These are phyloP conservation scores for Forbesichthys papilliferus DNA, from an alignment of 2,113 vertebrate species.

Conservation along the genomic window DNA sequence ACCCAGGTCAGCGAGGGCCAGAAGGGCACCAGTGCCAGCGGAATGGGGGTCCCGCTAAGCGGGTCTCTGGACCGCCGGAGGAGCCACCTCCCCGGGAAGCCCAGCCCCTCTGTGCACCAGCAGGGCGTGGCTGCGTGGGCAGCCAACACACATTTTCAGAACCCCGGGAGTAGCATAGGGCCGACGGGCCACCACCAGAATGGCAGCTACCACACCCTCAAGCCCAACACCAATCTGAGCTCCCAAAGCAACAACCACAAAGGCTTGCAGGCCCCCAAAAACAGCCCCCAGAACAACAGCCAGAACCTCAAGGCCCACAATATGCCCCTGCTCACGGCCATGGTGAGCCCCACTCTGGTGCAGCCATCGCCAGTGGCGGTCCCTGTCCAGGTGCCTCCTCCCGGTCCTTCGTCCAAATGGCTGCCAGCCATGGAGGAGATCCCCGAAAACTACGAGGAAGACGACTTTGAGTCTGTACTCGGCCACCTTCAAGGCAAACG, in stretches of 20 bases:
- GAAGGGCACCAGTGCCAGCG: constrained; percentile 68
- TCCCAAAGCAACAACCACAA: constrained; percentile 70
- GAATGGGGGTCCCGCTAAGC: constrained; percentile 60
- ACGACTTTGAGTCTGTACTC: constrained; percentile 94
- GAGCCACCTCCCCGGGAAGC: constrained; percentile 84
- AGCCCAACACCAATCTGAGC: constrained; percentile 69
- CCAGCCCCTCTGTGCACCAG: constrained; percentile 81
- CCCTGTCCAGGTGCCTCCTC: constrained; percentile 19
- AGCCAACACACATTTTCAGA: constrained; percentile 95
- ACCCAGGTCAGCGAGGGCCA: constrained; percentile 81
- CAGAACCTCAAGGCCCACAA: constrained; percentile 41
- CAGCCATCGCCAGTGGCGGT: constrained; percentile 30
- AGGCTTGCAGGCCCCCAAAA: constrained; percentile 51
- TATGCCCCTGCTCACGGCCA: constrained; percentile 48
- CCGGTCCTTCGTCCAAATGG: constrained; percentile 87
- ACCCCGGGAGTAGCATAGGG: constrained; percentile 80
- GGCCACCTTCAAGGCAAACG: constrained; percentile 85
- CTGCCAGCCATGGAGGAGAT: constrained; percentile 99
- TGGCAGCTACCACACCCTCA: constrained; percentile 71
- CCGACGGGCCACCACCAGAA: constrained; percentile 79
- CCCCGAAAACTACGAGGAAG: constrained; percentile 96
- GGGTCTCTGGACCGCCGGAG: constrained; percentile 89
- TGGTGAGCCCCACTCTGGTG: constrained; percentile 61
- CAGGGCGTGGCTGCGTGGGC: constrained; percentile 95
- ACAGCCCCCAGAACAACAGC: constrained; percentile 59